A percentile compares a stretch with the other conserved stretches of the same genome.
Evolutionary conservation across 2,797 vertebrate genomes (phyloP).

Genomic region (Calcarius lapponicus): DNA sequence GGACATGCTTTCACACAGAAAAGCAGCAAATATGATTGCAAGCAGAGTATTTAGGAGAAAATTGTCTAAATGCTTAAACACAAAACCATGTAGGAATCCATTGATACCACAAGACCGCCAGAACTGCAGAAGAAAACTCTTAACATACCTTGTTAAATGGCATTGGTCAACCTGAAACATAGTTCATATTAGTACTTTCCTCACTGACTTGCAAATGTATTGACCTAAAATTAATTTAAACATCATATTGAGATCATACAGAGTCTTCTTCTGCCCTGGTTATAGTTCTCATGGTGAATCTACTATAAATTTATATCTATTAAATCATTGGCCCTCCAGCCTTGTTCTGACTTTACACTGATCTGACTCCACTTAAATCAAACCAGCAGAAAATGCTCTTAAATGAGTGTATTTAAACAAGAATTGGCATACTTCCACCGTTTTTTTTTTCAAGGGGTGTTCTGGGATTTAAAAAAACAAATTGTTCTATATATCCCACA

Average conservation of each 20-base stretch:
- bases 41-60: not conserved
- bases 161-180: not conserved
- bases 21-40: not conserved
- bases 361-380: not conserved
- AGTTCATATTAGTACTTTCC: not conserved
- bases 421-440: not conserved
- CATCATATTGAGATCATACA: not conserved
- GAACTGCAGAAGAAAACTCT: not conserved
- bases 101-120: not conserved
- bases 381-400: not conserved
- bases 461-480: not conserved
- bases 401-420: not conserved
- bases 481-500: not conserved
- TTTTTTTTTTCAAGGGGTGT: rapidly evolving
- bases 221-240: not conserved
- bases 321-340: not conserved
- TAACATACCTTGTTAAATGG: not conserved
- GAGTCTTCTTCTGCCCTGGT: not conserved
- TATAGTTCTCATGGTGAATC: not conserved
- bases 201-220: not conserved
- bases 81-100: not conserved
- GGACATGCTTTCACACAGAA: not conserved
- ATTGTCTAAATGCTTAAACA: not conserved
- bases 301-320: not conserved
- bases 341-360: not conserved